Evolutionary conservation across 2,888 invertebrate genomes (phyloP), one percentile per base, ranked within the genome.

Genomic region (Eupithecia subumbrata): DNA sequence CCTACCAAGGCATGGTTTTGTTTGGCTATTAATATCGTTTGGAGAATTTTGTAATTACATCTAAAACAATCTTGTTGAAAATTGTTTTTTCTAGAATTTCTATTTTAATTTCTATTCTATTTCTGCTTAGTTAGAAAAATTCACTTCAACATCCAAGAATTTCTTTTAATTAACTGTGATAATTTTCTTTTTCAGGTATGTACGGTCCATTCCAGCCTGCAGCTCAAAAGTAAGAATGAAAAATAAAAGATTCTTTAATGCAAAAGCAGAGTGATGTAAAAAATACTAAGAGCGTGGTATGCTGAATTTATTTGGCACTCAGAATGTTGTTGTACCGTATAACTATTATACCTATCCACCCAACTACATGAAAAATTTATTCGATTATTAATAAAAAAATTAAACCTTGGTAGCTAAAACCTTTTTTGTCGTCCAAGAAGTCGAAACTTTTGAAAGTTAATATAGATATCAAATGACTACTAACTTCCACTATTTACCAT

Each of bases 131-230:
- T 18, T 52, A 52, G 8, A 56, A 56, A 56, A 63, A 30, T 8
- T 12, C 30, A 56, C 22, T 56, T 22, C 12, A 22, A 25, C 22
- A 56, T 56, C 56, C 56, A 25, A 22, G 60, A 60, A 60, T 60
- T 60, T 25, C 25, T 67, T n/a, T 67, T 67, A 37, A 37, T 12
- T 67, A 67, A 67, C 37, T 11, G 40, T n/a, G 8, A 67, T 68
- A 73, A 9, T 40, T 37, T 67, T 67, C 40, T 67, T 40, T 67
- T 67, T 67, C 66, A 67, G 66, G 66, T 67, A 67, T 67, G 66
- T n/a, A 5, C n/a, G 60, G 18, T 60, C 16, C 40, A 67, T 67
- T 67, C 66, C 34, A 37, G 40, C 22, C 66, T 25, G 37, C 37
- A 67, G 40, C 34, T 34, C 2, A 64, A 64, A 67, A 40, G 66